Conservation (phyloP, 2,113 vertebrate species). For the Propithecus coquereli region DNA sequence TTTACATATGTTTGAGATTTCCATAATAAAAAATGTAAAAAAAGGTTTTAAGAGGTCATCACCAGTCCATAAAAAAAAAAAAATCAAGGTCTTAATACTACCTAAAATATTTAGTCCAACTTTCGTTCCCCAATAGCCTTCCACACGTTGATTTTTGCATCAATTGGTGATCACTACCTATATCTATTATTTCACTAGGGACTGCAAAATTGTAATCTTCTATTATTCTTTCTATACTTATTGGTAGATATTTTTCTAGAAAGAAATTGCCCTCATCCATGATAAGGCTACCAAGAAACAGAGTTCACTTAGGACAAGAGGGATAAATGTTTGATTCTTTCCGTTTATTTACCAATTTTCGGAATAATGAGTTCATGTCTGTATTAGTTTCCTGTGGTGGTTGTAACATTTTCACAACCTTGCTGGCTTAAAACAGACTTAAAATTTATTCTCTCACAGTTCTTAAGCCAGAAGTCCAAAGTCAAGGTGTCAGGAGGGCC, state of each 20-base stretch:
- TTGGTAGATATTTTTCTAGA: neutral
- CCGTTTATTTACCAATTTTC: neutral
- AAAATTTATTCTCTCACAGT: neutral
- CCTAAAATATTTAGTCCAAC: neutral
- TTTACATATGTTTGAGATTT: neutral
- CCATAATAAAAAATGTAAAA: neutral
- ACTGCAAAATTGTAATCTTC: neutral
- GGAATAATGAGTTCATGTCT: neutral
- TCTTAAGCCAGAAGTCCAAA: neutral
- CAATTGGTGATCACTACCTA: neutral
- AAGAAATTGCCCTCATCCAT: neutral
- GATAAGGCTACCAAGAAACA: neutral
- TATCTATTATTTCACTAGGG: neutral
- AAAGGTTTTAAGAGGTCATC: neutral
- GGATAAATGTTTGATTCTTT: neutral
- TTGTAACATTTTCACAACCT: neutral
- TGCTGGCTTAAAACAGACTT: neutral
- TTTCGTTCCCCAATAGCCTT: neutral
- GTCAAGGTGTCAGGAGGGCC: neutral
- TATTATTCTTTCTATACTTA: neutral
- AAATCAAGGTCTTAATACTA: neutral
- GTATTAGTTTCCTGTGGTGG: neutral
- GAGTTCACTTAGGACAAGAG: neutral
- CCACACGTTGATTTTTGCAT: neutral
- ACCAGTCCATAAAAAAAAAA: neutral